Base-by-base conservation (phyloP, 2,888 invertebrate species). In the Chymomyza procnemis region DNA sequence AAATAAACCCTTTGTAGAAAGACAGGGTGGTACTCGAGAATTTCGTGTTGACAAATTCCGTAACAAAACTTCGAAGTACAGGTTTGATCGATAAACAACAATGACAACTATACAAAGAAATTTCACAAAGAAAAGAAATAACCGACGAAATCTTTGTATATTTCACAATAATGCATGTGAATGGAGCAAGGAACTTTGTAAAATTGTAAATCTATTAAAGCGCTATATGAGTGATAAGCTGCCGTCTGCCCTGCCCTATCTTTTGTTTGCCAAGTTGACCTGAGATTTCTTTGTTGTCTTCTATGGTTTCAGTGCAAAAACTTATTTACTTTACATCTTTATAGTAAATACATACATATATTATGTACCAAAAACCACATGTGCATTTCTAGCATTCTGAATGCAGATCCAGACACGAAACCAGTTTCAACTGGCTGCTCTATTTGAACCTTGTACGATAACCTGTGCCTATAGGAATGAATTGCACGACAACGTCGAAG, bases 381-480 rank as follows among this genome's bases (percentile, higher is more conserved):
- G 34, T 41, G 12, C 34, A 41, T 41, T 41, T 41, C 34, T 41
- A 41, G 34, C 34, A 2, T 4, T 4, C 34, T 12, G 34, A 9
- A 12, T 41, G 0, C 34, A 41, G 9, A 12, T 41, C 3, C 34
- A 41, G 9, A 9, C 6, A 2, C 1, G 26, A 12, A 41, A 74
- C 86, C 81, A 64, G 84, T 74, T 48, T 58, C 1, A 14, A 56
- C 79, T 48, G 75, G 76, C 54, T 65, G 8, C 18, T n/a, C n/a
- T 4, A 5, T 16, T 26, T 80, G 77, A 81, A 76, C 81, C 65
- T 30, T 52, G 19, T 65, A 1, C 57, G 81, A 82, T 82, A 82
- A 85, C 81, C 86, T 70, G 63, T 56, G 64, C 52, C 72, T 61
- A 26, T 26, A 65, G 48, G 57, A 70, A 77, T 82, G 70, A 85